phyloP scores from a whole-genome alignment of 2,113 vertebrate genomes.

The Solenodon paradoxus region DNA sequence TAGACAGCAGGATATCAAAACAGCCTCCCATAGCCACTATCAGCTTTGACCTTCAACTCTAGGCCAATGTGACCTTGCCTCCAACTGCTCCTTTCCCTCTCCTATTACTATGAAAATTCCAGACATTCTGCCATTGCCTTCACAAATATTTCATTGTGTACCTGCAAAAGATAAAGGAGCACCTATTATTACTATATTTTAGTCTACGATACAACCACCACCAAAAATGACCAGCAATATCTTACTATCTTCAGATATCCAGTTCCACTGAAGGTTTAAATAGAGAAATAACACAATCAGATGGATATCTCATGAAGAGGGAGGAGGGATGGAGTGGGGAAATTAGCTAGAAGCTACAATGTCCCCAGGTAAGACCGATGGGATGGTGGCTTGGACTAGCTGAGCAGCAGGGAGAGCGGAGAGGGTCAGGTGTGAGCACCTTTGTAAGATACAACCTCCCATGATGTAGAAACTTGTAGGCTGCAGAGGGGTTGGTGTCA shows the following conservation, averaged over 20 bases:
- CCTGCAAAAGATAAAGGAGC: background rate
- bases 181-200: background rate
- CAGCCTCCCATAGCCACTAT: fast-evolving
- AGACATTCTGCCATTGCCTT: background rate
- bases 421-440: background rate
- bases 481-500: background rate
- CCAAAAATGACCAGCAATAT: background rate
- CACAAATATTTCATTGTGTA: too few relatives aligned
- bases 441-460: background rate
- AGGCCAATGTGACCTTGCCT: background rate
- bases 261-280: background rate
- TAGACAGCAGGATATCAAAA: fast-evolving
- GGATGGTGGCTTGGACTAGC: background rate
- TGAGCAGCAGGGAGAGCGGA: background rate
- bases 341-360: fast-evolving
- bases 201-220: background rate
- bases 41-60: background rate
- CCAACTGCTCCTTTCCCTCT: background rate
- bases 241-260: background rate
- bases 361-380: background rate
- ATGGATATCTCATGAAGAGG: fast-evolving
- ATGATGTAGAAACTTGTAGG: background rate
- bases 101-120: background rate
- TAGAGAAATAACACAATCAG: background rate
- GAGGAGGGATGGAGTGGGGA: background rate